These are phyloP conservation scores for Rhea americana DNA, from an alignment of 2,113 vertebrate species.

Conservation along the genomic window DNA sequence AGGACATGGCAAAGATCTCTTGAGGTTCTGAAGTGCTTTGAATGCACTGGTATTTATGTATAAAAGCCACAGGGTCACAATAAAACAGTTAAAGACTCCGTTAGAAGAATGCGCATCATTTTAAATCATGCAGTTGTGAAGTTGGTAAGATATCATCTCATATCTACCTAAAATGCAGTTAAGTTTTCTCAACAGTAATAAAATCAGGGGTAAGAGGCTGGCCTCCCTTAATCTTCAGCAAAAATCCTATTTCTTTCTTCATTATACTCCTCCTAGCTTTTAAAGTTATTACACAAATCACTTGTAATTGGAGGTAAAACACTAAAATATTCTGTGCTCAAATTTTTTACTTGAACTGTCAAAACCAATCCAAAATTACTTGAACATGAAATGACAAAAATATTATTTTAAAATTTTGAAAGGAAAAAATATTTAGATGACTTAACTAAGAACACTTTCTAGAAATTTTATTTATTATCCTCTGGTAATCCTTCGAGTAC, in stretches of 20 bases:
- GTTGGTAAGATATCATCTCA: neutral
- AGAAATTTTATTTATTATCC: neutral
- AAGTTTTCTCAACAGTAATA: neutral
- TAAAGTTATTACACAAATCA: neutral
- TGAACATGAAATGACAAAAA: neutral
- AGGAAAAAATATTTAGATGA: neutral
- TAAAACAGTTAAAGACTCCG: neutral
- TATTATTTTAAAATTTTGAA: neutral
- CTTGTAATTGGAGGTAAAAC: neutral
- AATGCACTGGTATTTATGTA: neutral
- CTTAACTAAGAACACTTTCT: neutral
- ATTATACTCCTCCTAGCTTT: neutral
- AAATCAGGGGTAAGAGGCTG: neutral
- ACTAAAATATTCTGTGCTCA: neutral
- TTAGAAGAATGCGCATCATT: neutral
- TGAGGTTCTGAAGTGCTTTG: neutral
- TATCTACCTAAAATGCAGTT: neutral
- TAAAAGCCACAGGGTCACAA: neutral
- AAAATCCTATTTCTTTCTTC: neutral
- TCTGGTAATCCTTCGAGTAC: neutral
- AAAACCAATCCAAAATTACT: neutral
- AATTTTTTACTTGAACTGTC: neutral
- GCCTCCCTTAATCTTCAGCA: neutral
- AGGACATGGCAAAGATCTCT: neutral
- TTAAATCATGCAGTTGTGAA: neutral